These are phyloP conservation scores for Dryocosmus kuriphilus DNA, from an alignment of 2,888 invertebrate genomes.

Conservation along the genomic window DNA sequence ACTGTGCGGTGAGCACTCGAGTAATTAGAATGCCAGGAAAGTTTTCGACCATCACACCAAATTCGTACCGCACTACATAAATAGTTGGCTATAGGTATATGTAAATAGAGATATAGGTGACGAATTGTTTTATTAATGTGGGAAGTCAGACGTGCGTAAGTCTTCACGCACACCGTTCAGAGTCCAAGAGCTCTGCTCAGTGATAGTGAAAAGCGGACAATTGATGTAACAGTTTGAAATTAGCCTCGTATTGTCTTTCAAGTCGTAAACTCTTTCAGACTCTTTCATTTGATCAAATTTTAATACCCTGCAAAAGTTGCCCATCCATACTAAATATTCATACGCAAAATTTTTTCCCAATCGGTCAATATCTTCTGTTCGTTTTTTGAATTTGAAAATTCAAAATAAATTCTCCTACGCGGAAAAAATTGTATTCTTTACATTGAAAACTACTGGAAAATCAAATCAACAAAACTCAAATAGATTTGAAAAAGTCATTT, in stretches of 20 bases:
- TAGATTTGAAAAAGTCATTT: too few relatives aligned
- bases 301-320: too few relatives aligned
- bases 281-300: too few relatives aligned
- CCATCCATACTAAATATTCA: too few relatives aligned
- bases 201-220: conserved; percentile 64
- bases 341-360: too few relatives aligned
- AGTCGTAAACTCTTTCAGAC: conserved; percentile 39
- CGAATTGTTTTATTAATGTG: neutral
- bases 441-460: too few relatives aligned
- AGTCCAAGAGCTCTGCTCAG: conserved; percentile 52
- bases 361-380: too few relatives aligned
- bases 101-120: neutral
- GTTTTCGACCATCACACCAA: neutral
- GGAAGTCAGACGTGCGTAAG: neutral
- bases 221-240: conserved; percentile 62
- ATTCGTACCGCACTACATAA: neutral
- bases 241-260: conserved; percentile 47
- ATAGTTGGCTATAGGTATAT: neutral
- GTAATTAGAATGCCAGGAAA: conserved; percentile 20
- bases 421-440: too few relatives aligned
- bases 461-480: too few relatives aligned
- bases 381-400: too few relatives aligned
- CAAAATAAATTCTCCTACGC: too few relatives aligned
- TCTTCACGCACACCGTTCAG: neutral
- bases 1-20: conserved; percentile 19